Base-by-base conservation (phyloP, 2,113 vertebrate species). In the Perca schrenkii region DNA sequence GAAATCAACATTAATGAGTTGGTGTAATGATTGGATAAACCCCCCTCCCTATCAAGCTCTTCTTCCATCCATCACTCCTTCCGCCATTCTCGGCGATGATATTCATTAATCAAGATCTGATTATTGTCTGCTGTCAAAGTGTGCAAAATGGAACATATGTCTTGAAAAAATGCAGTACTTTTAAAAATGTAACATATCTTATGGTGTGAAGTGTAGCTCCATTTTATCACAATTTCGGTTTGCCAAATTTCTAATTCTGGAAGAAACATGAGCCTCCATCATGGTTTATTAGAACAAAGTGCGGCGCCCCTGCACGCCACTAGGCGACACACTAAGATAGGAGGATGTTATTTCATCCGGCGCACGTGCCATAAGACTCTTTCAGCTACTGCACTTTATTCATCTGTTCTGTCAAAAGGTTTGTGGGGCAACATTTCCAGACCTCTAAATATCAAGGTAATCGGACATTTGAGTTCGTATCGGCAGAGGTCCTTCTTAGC, bases 101-200 rank as follows among this genome's bases (percentile, higher is more conserved):
- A 7, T 53, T 47, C 72, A 80, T 90, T 73, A 72, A 83, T 90
- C 69, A 76, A 61, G 16, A 77, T 73, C 77, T 69, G 64, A 73
- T 88, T 71, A 56, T 84, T 75, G 77, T 60, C n/a, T 85, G 53
- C 60, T 77, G 25, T 85, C 81, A 83, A 31, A 47, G 25, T 76
- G 34, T 14, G 56, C 16, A 68, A 47, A 61, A 69, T 66, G 3
- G 17, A 34, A 84, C 28, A 53, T 6, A 2, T n/a, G 25, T 64
- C 4, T 56, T 10, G 14, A 70, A 43, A 14, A 36, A 14, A 19
- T 13, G 1, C 49, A 49, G 11, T 25, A 1, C 7, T 25, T 49
- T 28, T 25, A 28, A 28, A 25, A 14, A 64, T 43, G 25, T 40
- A 21, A 34, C 21, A 4, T 21, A 3, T 40, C 36, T 8, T 40